Base-by-base conservation (phyloP, 2,797 vertebrate species). In the Brachymystax lenok region DNA sequence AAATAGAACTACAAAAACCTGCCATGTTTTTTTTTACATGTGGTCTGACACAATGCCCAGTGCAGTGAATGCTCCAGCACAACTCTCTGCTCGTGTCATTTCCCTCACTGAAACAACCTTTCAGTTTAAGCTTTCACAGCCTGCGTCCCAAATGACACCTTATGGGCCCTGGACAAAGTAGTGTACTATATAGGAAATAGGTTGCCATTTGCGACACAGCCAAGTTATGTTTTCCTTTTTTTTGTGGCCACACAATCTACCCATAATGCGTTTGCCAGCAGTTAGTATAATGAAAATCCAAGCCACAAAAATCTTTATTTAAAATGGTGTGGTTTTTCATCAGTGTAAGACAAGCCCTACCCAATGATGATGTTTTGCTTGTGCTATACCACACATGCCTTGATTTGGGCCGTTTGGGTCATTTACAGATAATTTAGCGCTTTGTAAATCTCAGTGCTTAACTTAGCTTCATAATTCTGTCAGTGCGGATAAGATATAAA, bases 41-140 rank as follows among this genome's bases (percentile, higher is more conserved):
- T 78, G 74, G 77, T 77, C 80, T 76, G 76, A 74, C 30, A 28
- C 21, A 13, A 27, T 63, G 30, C 76, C 50, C 67, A 50, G 54
- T 59, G n/a, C 30, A 35, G 30, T 66, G 35, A 54, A 35, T 19
- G 13, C 40, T 66, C 52, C 69, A 69, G n/a, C 30, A 27, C 69
- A 59, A 12, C n/a, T 2, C 46, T 33, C 56, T 69, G 54, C 14
- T 66, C 27, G 33, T 46, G 4, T 63, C 30, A 12, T 74, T 46
- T 67, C 66, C 30, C 30, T 71, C 21, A 40, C 27, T 73, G 63
- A 61, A 69, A 71, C 50, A 16, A 54, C 35, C 54, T 35, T 51
- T 50, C 12, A 24, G 27, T 56, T 30, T 27, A 56, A 19, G 14
- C 16, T 19, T 59, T 59, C 56, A 59, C 56, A 2, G 56, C 5